Conservation (phyloP, 2,113 vertebrate genomes). For the Morone chrysops region DNA sequence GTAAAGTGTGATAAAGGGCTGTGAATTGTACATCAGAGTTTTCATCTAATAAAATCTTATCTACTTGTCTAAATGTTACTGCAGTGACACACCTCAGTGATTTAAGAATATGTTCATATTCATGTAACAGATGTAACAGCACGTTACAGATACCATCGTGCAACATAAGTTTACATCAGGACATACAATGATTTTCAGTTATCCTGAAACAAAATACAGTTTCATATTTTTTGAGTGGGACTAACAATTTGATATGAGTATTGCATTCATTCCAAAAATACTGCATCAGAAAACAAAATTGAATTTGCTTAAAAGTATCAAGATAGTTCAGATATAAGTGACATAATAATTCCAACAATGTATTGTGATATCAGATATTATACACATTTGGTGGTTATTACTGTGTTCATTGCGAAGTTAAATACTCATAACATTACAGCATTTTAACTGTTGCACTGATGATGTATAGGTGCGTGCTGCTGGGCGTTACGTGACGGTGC, state of each 20-base stretch:
- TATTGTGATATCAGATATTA: neutral
- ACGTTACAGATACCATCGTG: no score
- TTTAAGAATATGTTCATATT: neutral
- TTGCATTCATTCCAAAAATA: neutral
- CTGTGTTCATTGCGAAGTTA: neutral
- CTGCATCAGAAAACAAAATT: neutral
- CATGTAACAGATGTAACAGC: neutral
- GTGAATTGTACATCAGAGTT: neutral
- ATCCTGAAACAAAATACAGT: neutral
- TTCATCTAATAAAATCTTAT: neutral
- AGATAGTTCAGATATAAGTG: neutral
- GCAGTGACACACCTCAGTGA: neutral
- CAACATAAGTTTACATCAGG: neutral
- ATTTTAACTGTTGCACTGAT: neutral
- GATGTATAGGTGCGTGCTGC: slow-evolving; percentile 86
- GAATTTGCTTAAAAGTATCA: neutral
- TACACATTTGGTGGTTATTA: neutral
- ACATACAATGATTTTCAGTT: neutral
- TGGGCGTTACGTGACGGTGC: slow-evolving; percentile 87
- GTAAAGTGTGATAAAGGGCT: no score
- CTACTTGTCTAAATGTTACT: neutral
- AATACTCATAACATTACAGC: neutral
- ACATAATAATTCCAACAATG: neutral
- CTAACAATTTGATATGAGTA: neutral
- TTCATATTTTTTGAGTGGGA: neutral